Percentiles rank a stretch among this genome's conserved stretches.
These are phyloP conservation scores for Sebastes dallii DNA, from an alignment of 2,797 vertebrate species.

Conservation along the genomic window DNA sequence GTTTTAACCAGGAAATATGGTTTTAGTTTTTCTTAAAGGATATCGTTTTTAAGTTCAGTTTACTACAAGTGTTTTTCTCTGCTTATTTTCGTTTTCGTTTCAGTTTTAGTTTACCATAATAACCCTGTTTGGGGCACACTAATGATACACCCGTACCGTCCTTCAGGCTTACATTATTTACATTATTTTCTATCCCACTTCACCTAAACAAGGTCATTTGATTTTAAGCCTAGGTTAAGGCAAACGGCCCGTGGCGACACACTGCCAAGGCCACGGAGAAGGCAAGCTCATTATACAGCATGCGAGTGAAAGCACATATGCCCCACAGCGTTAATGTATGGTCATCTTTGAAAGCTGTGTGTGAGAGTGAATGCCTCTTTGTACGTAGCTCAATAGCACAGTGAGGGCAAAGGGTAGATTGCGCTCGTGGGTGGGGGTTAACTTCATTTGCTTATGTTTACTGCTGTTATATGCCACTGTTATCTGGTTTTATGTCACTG, in stretches of 20 bases:
- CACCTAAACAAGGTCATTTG: constrained; percentile 25
- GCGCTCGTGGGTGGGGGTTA: constrained; percentile 36
- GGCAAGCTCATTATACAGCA: constrained; percentile 37
- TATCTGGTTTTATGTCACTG: constrained; percentile 11
- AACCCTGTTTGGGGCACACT: too few species aligned
- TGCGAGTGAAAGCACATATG: constrained; percentile 28
- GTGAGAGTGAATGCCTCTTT: constrained; percentile 56
- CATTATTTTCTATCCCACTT: constrained; percentile 12
- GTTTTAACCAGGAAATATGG: too few species aligned
- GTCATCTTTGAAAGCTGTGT: constrained; percentile 52
- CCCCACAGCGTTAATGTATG: constrained; percentile 42
- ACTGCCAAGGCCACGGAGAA: constrained; percentile 10
- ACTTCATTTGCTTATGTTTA: constrained; percentile 48
- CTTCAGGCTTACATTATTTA: background rate
- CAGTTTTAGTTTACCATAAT: too few species aligned
- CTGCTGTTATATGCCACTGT: constrained; percentile 20
- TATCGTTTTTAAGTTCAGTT: too few species aligned
- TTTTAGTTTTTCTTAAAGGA: too few species aligned
- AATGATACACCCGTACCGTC: background rate
- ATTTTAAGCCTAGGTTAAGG: constrained; percentile 26
- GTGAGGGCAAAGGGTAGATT: constrained; percentile 40
- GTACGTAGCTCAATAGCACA: constrained; percentile 44
- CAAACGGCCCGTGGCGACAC: constrained; percentile 15
- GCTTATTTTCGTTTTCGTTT: too few species aligned
- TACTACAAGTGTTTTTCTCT: too few species aligned